Percentiles rank a stretch among this genome's conserved stretches.
Conservation (phyloP, 2,113 vertebrate genomes). For the Malurus elegans region DNA sequence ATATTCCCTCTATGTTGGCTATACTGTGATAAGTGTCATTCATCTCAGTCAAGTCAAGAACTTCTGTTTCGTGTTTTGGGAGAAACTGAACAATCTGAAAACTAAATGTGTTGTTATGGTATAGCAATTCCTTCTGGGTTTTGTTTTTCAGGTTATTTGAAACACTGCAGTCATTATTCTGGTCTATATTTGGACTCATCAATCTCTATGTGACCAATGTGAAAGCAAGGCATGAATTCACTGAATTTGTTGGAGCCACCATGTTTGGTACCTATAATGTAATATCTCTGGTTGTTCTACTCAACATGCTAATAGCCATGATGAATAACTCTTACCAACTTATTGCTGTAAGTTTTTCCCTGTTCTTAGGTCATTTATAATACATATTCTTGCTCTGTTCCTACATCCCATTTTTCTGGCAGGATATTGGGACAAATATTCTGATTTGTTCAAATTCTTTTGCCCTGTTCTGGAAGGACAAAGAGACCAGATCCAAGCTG, state of each 20-base stretch:
- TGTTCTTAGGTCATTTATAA: background rate
- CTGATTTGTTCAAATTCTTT: background rate
- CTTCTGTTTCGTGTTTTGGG: background rate
- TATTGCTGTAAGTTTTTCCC: conserved; percentile 87
- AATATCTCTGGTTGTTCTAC: conserved; percentile 96
- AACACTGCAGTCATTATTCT: conserved; percentile 94
- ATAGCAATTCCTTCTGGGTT: background rate
- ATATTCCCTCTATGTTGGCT: background rate
- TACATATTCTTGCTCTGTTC: background rate
- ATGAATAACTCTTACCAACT: conserved; percentile 99
- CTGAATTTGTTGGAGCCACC: conserved; percentile 93
- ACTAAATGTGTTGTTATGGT: background rate
- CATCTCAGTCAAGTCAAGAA: background rate
- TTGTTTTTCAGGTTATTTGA: conserved; percentile 87
- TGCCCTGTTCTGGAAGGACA: background rate
- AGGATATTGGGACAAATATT: background rate
- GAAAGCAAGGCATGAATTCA: conserved; percentile 86
- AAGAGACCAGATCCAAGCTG: background rate
- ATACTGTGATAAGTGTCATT: background rate
- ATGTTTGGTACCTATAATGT: conserved; percentile 98
- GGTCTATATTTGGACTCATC: conserved; percentile 98
- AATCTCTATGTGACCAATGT: conserved; percentile 94
- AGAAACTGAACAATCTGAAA: background rate
- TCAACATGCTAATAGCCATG: conserved; percentile 99
- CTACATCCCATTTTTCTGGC: background rate